Conservation (phyloP, 2,113 vertebrate species). For the Hippocampus comes region DNA sequence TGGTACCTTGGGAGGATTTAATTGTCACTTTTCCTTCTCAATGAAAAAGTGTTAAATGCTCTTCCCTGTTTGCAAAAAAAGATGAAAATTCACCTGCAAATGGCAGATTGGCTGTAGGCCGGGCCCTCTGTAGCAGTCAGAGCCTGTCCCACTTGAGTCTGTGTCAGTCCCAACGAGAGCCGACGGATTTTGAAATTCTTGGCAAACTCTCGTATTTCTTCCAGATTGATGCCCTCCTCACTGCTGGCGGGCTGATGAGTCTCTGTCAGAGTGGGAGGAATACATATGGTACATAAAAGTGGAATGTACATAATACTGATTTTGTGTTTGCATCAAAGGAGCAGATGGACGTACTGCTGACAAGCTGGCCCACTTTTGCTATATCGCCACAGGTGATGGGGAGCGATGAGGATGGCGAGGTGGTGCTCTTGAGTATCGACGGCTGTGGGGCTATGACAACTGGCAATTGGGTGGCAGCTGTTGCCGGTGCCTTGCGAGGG, state of each 20-base stretch:
- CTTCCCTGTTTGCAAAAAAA: not conserved
- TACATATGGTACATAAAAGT: constrained; percentile 5
- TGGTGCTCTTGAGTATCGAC: constrained; percentile 61
- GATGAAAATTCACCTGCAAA: constrained; percentile 81
- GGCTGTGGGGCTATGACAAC: constrained; percentile 81
- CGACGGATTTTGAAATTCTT: constrained; percentile 97
- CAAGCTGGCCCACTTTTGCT: constrained; percentile 89
- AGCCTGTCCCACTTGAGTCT: constrained; percentile 96
- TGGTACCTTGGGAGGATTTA: not conserved
- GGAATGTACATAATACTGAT: constrained; percentile 14
- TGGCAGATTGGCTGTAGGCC: constrained; percentile 95
- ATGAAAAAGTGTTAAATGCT: not conserved
- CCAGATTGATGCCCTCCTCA: constrained; percentile 91
- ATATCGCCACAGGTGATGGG: constrained; percentile 84
- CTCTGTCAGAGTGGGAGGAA: constrained; percentile 66
- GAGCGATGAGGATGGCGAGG: constrained; percentile 66
- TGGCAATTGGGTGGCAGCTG: constrained; percentile 73
- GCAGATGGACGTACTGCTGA: constrained; percentile 81
- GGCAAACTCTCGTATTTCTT: constrained; percentile 95
- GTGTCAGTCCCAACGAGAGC: constrained; percentile 88
- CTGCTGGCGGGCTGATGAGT: constrained; percentile 74
- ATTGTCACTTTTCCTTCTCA: not conserved
- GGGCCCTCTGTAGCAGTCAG: constrained; percentile 93
- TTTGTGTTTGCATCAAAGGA: constrained; percentile 19
- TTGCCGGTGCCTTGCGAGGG: constrained; percentile 49